Conservation (phyloP, 2,113 vertebrate genomes). For the Thryonomys swinderianus region DNA sequence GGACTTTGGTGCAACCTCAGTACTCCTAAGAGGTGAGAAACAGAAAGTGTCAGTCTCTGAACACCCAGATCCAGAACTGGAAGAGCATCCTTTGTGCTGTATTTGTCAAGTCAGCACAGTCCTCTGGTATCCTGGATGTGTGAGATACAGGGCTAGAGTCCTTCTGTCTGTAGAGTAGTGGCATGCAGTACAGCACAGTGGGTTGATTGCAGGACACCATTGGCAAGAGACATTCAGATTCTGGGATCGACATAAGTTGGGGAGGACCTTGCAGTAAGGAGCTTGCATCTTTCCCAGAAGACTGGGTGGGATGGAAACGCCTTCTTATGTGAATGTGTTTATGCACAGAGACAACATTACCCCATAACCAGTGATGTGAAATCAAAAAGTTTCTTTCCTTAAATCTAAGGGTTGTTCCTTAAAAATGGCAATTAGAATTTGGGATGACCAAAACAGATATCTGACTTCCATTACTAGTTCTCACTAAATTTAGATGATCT, state of each 20-base stretch:
- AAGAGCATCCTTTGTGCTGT: neutral
- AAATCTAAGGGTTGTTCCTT: neutral
- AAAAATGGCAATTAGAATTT: neutral
- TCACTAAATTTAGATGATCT: neutral
- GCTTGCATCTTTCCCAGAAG: neutral
- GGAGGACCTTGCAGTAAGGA: neutral
- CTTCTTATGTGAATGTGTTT: neutral
- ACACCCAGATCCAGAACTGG: neutral
- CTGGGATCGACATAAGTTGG: neutral
- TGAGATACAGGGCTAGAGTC: neutral
- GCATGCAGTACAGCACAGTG: neutral
- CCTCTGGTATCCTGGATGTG: too few species aligned
- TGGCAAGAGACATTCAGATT: neutral
- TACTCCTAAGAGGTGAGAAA: neutral
- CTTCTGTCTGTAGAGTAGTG: neutral
- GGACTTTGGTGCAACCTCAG: neutral
- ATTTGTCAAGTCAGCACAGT: neutral
- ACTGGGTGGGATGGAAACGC: neutral
- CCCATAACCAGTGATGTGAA: neutral
- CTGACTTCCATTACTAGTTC: neutral
- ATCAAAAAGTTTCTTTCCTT: neutral
- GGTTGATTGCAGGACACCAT: neutral
- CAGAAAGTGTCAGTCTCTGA: neutral
- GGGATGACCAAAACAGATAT: neutral
- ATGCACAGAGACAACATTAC: neutral